These are phyloP conservation scores for Lithophane leautieri DNA, from an alignment of 2,888 invertebrate species.

Conservation along the genomic window DNA sequence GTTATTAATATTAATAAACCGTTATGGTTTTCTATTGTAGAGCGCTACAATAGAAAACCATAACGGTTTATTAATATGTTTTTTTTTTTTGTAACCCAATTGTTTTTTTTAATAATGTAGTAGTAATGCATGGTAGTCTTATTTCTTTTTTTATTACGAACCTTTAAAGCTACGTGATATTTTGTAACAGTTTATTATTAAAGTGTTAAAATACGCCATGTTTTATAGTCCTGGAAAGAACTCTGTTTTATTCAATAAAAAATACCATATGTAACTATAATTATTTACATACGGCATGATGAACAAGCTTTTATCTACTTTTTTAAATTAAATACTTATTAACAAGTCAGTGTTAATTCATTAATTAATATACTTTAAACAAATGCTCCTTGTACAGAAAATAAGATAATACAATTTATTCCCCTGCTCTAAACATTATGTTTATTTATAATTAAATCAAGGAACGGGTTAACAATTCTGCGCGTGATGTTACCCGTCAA, in stretches of 20 bases:
- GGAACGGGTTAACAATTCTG: conserved; percentile 60
- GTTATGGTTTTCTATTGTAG: conserved; percentile 21
- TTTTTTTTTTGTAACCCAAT: background rate
- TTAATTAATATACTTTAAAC: background rate
- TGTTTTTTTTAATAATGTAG: background rate
- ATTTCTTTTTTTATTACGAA: background rate
- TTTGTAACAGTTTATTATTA: background rate
- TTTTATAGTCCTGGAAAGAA: background rate
- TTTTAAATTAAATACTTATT: background rate
- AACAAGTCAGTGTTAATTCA: conserved; percentile 12
- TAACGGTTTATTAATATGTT: too few species aligned
- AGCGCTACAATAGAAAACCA: too few species aligned
- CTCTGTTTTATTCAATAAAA: background rate
- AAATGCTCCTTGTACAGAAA: conserved; percentile 27
- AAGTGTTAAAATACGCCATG: background rate
- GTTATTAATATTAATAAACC: conserved; percentile 40
- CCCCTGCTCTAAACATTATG: conserved; percentile 27
- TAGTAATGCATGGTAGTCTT: background rate
- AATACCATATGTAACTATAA: background rate
- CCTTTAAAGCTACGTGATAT: background rate
- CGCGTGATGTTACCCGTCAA: conserved; percentile 50
- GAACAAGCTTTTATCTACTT: background rate
- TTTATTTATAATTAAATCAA: conserved; percentile 67
- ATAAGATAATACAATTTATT: conserved; percentile 44
- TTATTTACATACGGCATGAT: background rate